Evolutionary conservation across 2,113 vertebrate species (phyloP), one percentile per base, ranked within the genome.

Genomic region (Cynopterus brachyotis): DNA sequence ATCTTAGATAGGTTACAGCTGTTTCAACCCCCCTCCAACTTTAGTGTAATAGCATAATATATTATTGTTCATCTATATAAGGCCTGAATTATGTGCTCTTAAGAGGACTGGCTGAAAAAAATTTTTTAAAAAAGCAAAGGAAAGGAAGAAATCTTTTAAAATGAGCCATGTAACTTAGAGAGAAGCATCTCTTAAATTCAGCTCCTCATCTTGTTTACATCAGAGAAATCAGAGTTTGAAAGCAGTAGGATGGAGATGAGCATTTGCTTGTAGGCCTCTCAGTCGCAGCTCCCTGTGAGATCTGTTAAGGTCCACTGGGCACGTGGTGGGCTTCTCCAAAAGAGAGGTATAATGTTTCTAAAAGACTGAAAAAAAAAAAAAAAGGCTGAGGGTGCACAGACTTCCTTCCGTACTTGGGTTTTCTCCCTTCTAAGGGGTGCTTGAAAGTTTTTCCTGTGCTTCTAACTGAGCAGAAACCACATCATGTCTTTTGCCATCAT

Each of bases 1-100:
- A 66, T 97, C 95, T 96, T 83, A 82, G 96, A 98, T 91, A 96
- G 97, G 96, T 97, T 96, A 94, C 98, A 98, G 98, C 98, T 98
- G 98, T 98, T 97, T 40, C 97, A 97, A 89, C 90, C 97, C 84
- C 96, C 95, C 98, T 98, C 98, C 98, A 98, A 98, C 97, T 94
- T 94, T 94, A 98, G 97, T 60, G 37, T 59, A 88, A 87, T 64
- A 90, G 85, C 89, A 93, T 87, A 91, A 95, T 96, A 81, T 96
- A 97, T 96, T 72, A 97, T 70, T 95, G 97, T 94, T 98, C 97
- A 97, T 98, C 97, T 98, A 90, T 42, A 98, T 98, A 91, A 37
- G 98, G 94, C 96, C 98, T 97, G 95, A 98, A 95, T 57, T 98
- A 97, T 89, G 96, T 20, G 26, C 88, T 93, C 93, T 98, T 98